A percentile compares a stretch with the other conserved stretches of the same genome.
These are phyloP conservation scores for Oscheius sp. DNA, from an alignment of 2,888 invertebrate genomes.

Conservation along the genomic window DNA sequence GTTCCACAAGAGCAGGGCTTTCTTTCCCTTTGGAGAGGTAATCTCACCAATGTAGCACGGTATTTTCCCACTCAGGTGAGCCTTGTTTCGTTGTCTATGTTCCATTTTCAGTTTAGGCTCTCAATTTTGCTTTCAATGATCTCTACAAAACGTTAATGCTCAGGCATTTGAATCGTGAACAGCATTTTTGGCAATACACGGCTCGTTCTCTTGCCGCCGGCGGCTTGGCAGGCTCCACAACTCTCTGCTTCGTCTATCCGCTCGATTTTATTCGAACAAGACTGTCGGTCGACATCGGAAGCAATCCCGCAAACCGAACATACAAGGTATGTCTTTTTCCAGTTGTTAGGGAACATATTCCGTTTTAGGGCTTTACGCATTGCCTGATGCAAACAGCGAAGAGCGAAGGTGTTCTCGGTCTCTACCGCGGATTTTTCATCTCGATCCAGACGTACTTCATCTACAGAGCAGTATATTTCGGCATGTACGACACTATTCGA, in stretches of 20 bases:
- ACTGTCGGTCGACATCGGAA: slow-evolving; percentile 58
- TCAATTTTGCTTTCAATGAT: slow-evolving; percentile 65
- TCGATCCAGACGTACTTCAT: slow-evolving; percentile 84
- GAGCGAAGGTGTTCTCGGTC: slow-evolving; percentile 84
- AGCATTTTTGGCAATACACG: slow-evolving; percentile 56
- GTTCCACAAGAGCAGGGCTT: slow-evolving; percentile 62
- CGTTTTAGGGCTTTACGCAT: slow-evolving; percentile 52
- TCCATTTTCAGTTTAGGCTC: slow-evolving; percentile 39
- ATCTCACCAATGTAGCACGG: slow-evolving; percentile 57
- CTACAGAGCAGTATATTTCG: slow-evolving; percentile 93
- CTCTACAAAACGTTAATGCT: slow-evolving; percentile 55
- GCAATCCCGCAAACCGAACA: slow-evolving; percentile 45
- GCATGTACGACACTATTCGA: slow-evolving; percentile 92
- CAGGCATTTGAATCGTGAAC: slow-evolving; percentile 48
- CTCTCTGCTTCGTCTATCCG: slow-evolving; percentile 62
- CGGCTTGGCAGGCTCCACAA: slow-evolving; percentile 60
- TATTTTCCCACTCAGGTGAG: slow-evolving; percentile 60
- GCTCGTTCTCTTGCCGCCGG: slow-evolving; percentile 53
- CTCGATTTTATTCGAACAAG: slow-evolving; percentile 60
- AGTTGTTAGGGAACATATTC: too few relatives aligned
- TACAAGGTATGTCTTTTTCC: slow-evolving; percentile 45
- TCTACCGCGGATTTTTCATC: slow-evolving; percentile 92
- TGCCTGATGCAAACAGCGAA: slow-evolving; percentile 80
- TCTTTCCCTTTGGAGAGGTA: slow-evolving; percentile 61
- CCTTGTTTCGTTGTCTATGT: background rate